These are phyloP conservation scores for Asarcornis scutulata DNA, from an alignment of 2,113 vertebrate genomes.

Conservation along the genomic window DNA sequence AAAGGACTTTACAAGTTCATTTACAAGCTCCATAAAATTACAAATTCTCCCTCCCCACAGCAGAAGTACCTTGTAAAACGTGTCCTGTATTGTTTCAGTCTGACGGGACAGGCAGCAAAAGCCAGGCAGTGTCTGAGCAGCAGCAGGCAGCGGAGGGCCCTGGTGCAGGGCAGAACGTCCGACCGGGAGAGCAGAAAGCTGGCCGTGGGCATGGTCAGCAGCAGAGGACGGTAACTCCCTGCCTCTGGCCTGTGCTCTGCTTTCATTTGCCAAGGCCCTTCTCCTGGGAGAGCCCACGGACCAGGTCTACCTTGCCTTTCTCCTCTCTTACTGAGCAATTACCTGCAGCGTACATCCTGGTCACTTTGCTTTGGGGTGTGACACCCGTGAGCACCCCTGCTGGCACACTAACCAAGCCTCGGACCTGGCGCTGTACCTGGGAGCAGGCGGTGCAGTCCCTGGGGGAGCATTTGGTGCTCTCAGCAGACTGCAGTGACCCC, in stretches of 20 bases:
- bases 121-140: slow-evolving; percentile 1
- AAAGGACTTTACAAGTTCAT: slow-evolving; percentile 65
- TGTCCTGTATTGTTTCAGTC: slow-evolving; percentile 37
- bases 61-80: slow-evolving; percentile 58
- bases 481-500: neutral
- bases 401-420: neutral
- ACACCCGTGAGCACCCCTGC: neutral
- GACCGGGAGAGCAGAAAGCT: neutral
- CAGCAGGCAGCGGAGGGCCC: neutral
- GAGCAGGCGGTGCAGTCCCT: neutral
- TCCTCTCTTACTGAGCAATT: neutral
- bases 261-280: neutral
- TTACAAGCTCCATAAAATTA: slow-evolving; percentile 72
- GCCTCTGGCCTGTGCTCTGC: neutral
- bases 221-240: neutral
- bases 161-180: neutral
- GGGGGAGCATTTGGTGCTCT: neutral
- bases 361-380: neutral
- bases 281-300: neutral
- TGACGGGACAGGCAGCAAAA: slow-evolving; percentile 25
- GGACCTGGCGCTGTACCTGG: neutral
- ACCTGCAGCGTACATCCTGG: neutral
- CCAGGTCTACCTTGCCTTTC: neutral
- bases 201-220: neutral
- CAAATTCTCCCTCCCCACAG: slow-evolving; percentile 26